Evolutionary conservation across 2,797 vertebrate species (phyloP).

Genomic region (Eremophila alpestris): DNA sequence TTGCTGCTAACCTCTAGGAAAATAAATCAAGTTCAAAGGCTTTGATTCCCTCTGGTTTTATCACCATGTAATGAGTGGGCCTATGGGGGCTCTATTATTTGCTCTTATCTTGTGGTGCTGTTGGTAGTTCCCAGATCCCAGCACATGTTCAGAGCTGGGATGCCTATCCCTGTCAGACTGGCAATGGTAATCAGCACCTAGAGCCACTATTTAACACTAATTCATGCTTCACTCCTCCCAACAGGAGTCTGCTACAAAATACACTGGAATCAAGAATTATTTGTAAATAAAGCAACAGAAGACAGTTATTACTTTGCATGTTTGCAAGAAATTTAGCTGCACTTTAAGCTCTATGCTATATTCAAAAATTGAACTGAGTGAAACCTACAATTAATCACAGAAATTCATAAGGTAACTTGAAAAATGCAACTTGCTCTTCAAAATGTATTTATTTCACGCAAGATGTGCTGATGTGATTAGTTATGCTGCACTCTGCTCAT

Average conservation of each 20-base stretch:
- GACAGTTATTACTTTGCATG: neutral
- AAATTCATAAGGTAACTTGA: neutral
- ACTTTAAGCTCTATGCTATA: neutral
- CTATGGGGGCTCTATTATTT: neutral
- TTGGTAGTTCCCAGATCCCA: neutral
- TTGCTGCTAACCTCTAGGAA: neutral
- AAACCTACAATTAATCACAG: neutral
- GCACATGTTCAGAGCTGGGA: neutral
- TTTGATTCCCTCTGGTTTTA: neutral
- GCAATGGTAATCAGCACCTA: neutral
- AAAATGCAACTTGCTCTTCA: neutral
- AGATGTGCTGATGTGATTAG: neutral
- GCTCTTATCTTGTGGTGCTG: neutral
- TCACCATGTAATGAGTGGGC: neutral
- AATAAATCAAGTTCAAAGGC: neutral
- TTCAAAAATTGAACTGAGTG: neutral
- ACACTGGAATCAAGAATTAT: neutral
- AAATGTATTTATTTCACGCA: neutral
- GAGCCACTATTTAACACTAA: neutral
- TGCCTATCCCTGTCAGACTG: neutral
- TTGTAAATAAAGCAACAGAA: conserved; percentile 17
- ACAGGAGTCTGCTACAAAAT: neutral
- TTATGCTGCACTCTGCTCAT: neutral
- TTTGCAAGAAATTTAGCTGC: neutral
- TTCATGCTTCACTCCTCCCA: neutral